Base-by-base conservation (phyloP, 2,888 invertebrate species). In the Argyresthia albistria region DNA sequence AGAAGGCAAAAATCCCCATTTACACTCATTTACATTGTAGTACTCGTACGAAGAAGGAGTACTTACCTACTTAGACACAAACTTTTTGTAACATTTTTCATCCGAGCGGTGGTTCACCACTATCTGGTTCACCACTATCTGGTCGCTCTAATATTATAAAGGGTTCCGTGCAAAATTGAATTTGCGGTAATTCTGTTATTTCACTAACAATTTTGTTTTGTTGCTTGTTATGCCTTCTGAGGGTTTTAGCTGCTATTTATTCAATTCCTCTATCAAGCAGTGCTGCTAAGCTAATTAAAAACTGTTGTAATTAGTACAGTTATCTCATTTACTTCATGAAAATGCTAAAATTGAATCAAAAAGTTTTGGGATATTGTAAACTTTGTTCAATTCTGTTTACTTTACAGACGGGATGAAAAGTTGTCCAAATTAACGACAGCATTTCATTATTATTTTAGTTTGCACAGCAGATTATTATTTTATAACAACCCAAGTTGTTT, bases 121-220 rank as follows among this genome's bases (percentile, higher is more conserved):
- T n/a, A n/a, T n/a, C n/a, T n/a, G 39, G 39, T 11, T n/a, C 39
- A 39, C 9, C 39, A 4, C 12, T n/a, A 42, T 12, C 42, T 42
- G 42, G 42, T 42, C 42, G 42, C n/a, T 12, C 42, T 42, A 76
- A 73, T 71, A 72, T 79, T 78, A 72, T 65, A 62, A 74, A 70
- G 77, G 78, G 77, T 70, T 74, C 71, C 66, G 67, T 67, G 65
- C 69, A 67, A 79, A 83, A 82, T 80, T 73, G 75, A 73, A 79
- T 83, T 80, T 75, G 69, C 69, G 73, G 74, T 82, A 83, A 86
- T 77, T 76, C 73, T 69, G 76, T 83, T 82, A 80, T 35, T 25
- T 9, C 12, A 9, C 42, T 37, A 42, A 12, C 39, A 15, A 35
- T 12, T 25, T 25, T 25, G 25, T 25, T 25, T 25, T 42, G 42